Conservation (phyloP, 1,140 invertebrate species). For the Drosophila novamexicana region DNA sequence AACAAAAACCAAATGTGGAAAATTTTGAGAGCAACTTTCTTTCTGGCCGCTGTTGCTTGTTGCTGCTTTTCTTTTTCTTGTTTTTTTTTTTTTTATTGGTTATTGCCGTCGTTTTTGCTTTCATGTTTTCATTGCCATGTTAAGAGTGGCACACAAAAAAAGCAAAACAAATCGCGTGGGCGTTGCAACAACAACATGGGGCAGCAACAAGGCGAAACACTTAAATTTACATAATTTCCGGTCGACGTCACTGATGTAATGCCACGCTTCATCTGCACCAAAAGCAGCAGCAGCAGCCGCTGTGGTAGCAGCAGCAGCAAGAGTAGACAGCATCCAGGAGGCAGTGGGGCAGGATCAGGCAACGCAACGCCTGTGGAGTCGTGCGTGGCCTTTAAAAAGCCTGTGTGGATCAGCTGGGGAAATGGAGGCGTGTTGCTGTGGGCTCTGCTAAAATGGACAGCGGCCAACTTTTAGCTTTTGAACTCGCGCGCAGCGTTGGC, state of each 20-base stretch:
- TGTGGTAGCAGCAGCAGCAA: neutral
- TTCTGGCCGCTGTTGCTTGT: constrained; percentile 59
- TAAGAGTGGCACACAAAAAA: constrained; percentile 51
- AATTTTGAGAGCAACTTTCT: constrained; percentile 73
- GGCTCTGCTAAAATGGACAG: constrained; percentile 19
- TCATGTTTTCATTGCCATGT: constrained; percentile 80
- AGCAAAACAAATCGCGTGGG: constrained; percentile 31
- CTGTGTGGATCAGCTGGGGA: constrained; percentile 64
- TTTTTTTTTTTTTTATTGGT: constrained; percentile 49
- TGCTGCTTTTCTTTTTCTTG: constrained; percentile 70
- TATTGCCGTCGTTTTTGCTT: constrained; percentile 69
- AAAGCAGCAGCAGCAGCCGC: constrained; percentile 26
- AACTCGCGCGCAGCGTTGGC: constrained; percentile 57
- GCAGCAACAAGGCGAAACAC: constrained; percentile 61
- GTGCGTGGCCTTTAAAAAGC: constrained; percentile 28
- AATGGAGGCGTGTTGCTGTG: neutral
- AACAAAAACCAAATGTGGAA: constrained; percentile 70
- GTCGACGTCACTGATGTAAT: constrained; percentile 78
- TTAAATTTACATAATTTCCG: constrained; percentile 82
- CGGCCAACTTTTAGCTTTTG: constrained; percentile 50
- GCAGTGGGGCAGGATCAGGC: constrained; percentile 7
- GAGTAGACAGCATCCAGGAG: neutral
- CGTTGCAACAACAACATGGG: constrained; percentile 14
- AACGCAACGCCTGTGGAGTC: constrained; percentile 8
- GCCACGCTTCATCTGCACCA: constrained; percentile 64